These are phyloP conservation scores for Bedellia somnulentella DNA, from an alignment of 2,888 invertebrate genomes.

Conservation along the genomic window DNA sequence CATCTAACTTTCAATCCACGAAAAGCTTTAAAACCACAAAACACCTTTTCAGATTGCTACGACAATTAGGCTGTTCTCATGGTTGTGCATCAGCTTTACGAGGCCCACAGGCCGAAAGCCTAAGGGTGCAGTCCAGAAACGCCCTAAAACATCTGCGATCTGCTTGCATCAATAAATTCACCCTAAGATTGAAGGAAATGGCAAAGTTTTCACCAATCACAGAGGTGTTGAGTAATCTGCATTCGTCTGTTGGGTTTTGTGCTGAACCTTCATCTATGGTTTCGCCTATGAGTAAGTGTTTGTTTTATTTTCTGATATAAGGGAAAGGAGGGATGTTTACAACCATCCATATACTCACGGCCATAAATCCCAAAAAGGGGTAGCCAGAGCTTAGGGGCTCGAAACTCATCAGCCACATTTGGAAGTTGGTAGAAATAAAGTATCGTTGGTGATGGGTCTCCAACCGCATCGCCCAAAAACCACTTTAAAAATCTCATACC, in stretches of 20 bases:
- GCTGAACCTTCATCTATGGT: slow-evolving; percentile 84
- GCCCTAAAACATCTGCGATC: slow-evolving; percentile 74
- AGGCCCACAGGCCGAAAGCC: slow-evolving; percentile 87
- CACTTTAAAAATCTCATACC: no score
- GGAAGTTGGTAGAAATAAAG: no score
- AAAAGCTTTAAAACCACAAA: no score
- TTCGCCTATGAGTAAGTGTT: slow-evolving; percentile 82
- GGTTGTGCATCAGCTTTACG: slow-evolving; percentile 86
- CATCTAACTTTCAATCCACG: no score
- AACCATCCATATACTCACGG: no score
- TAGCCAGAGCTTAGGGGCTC: no score
- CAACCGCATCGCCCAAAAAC: no score
- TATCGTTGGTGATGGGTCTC: no score
- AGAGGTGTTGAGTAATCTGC: slow-evolving; percentile 90
- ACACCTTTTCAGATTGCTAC: slow-evolving; percentile 72
- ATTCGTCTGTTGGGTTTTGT: slow-evolving; percentile 94
- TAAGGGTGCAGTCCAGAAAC: slow-evolving; percentile 77
- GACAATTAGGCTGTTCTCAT: slow-evolving; percentile 88
- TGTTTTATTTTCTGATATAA: slow-evolving; percentile 9
- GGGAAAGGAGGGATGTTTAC: no score
- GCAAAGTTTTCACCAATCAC: slow-evolving; percentile 75
- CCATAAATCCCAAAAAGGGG: no score
- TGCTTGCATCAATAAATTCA: slow-evolving; percentile 51
- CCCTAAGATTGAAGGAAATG: slow-evolving; percentile 67
- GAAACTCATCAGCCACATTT: no score